Evolutionary conservation across 1,140 invertebrate genomes (phyloP), one percentile per base, ranked within the genome.

Genomic region (Protaetia brevitarsis): DNA sequence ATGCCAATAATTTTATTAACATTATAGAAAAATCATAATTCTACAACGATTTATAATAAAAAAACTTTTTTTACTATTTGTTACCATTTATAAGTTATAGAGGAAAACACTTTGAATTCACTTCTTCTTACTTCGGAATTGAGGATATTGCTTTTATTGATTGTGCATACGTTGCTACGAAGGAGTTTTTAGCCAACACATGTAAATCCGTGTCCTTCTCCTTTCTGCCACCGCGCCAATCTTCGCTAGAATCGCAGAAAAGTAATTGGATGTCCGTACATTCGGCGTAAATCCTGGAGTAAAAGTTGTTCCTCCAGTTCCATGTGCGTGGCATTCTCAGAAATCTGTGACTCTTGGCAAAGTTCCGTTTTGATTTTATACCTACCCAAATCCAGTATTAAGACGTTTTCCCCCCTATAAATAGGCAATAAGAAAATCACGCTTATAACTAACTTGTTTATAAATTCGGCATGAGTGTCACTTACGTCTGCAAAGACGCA

Each of bases 281-380:
- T 11, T 62, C 58, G 3, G 92, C 81, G 68, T 89, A 87, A 61
- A 93, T 84, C 71, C 91, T 82, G 70, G 93, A 91, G 72, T 93
- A 94, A 1, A n/a, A 94, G 79, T 63, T 88, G 82, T 77, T 92
- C 90, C 74, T 93, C 91, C 13, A 93, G 78, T 81, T 94, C 91
- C 85, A 91, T 91, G 72, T 90, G 87, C 0, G 91, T 93, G 0
- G 88, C 87, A 73, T 91, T 89, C 77, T 92, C 90, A 2, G 90
- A 76, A 23, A 86, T 82, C 71, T 87, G 77, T 65, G 84, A 84
- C 8, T 84, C 80, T 5, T 88, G 86, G 75, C 91, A 91, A 62
- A 93, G 79, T 74, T 94, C 91, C 65, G 88, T 93, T 67, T 84
- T 86, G 1, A 94, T 79, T 29, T 82, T 82, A 58, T 93, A 78